A percentile compares a stretch with the other conserved stretches of the same genome.
Conservation (phyloP, 2,797 vertebrate species). For the Pseudotriccus pelzelni region DNA sequence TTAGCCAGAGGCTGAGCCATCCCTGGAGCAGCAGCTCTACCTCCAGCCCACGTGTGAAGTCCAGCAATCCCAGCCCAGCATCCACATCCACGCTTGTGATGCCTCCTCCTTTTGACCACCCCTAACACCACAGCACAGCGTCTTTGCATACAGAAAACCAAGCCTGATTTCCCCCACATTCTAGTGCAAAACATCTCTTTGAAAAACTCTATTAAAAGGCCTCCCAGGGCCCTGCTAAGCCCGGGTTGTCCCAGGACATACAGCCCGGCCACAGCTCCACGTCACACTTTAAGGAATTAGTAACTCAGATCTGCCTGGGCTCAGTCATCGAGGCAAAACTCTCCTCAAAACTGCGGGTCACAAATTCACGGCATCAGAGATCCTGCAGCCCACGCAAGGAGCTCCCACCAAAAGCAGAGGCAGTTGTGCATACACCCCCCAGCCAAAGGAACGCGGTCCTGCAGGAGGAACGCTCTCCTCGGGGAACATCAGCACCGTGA, state of each 20-base stretch:
- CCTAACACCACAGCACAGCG: too few relatives aligned
- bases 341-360: not conserved
- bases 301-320: not conserved
- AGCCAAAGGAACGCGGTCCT: fast-evolving
- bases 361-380: not conserved
- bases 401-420: not conserved
- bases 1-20: not conserved
- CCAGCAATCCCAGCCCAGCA: not conserved
- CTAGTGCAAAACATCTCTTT: not conserved
- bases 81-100: fast-evolving
- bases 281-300: not conserved
- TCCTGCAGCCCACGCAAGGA: not conserved
- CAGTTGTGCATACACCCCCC: fast-evolving
- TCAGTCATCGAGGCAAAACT: not conserved
- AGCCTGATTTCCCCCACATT: not conserved
- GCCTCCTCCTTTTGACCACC: not conserved
- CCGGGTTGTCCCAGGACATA: fast-evolving
- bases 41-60: not conserved
- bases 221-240: not conserved
- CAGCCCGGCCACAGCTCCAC: not conserved
- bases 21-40: fast-evolving
- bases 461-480: not conserved
- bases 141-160: not conserved
- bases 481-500: not conserved
- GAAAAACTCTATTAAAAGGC: not conserved